Evolutionary conservation across 2,797 vertebrate species (phyloP).

Genomic region (Coilia nasus): DNA sequence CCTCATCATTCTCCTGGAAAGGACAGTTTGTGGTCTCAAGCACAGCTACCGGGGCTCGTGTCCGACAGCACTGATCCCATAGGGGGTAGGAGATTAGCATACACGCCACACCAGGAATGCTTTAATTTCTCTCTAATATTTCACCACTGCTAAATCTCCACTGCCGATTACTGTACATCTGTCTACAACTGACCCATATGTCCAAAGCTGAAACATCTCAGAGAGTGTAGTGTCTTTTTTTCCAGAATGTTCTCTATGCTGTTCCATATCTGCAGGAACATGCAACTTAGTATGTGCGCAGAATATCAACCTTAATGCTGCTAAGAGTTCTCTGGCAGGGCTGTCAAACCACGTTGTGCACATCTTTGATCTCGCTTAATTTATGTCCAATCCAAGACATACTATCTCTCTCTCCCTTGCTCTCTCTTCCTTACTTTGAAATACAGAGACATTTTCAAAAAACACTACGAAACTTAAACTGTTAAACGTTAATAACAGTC

Average conservation of each 20-base stretch:
- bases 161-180: neutral
- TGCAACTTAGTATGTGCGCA: neutral
- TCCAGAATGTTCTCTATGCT: neutral
- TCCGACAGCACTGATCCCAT: neutral
- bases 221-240: neutral
- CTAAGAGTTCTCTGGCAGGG: neutral
- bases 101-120: neutral
- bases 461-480: neutral
- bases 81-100: neutral
- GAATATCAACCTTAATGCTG: neutral
- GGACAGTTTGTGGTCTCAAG: neutral
- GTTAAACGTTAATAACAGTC: neutral
- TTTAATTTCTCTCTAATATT: constrained; percentile 1
- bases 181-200: neutral
- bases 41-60: neutral
- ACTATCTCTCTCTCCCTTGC: neutral
- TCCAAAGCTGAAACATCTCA: neutral
- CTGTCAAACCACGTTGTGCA: neutral
- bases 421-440: neutral
- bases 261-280: neutral
- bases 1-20: neutral
- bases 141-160: neutral
- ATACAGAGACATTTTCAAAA: neutral
- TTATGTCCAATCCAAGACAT: neutral
- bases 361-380: constrained; percentile 8